A percentile compares a stretch with the other conserved stretches of the same genome.
These are phyloP conservation scores for Ptiloglossa arizonensis DNA, from an alignment of 1,140 invertebrate genomes.

Conservation along the genomic window DNA sequence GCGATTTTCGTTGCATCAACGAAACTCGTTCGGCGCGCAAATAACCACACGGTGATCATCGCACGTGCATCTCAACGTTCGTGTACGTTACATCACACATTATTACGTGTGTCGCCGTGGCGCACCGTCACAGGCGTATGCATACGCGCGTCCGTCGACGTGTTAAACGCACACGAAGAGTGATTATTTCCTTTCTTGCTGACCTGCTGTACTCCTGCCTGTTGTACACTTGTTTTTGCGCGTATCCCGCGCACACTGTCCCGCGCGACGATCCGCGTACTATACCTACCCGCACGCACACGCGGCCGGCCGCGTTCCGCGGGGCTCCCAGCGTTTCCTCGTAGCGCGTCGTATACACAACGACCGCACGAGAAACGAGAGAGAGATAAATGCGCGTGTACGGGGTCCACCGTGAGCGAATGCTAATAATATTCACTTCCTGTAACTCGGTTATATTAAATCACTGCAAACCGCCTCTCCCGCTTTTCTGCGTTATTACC, in stretches of 20 bases:
- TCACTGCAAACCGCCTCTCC: slow-evolving; percentile 54
- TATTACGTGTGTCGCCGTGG: slow-evolving; percentile 40
- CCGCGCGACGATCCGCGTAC: too few species aligned
- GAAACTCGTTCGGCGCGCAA: slow-evolving; percentile 35
- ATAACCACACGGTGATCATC: slow-evolving; percentile 19
- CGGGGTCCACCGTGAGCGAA: slow-evolving; percentile 62
- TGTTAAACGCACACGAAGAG: slow-evolving; percentile 41
- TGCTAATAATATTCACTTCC: slow-evolving; percentile 78
- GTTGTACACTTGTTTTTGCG: slow-evolving; percentile 40
- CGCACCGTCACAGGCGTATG: not conserved
- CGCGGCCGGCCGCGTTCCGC: not conserved
- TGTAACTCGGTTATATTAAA: slow-evolving; percentile 73
- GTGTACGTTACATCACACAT: slow-evolving; percentile 34
- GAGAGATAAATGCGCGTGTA: slow-evolving; percentile 45
- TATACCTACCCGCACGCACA: slow-evolving; percentile 24
- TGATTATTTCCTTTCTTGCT: slow-evolving; percentile 57
- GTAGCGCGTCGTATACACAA: not conserved
- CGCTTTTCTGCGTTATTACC: slow-evolving; percentile 67
- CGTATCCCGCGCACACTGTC: too few species aligned
- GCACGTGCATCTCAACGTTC: slow-evolving; percentile 6
- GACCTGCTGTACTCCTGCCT: slow-evolving; percentile 25
- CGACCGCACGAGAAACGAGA: slow-evolving; percentile 12
- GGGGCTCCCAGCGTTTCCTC: not conserved
- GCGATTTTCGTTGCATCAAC: slow-evolving; percentile 44
- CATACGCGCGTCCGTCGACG: slow-evolving; percentile 29